These are phyloP conservation scores for Heliconius charithonia DNA, from an alignment of 2,888 invertebrate species.

Conservation along the genomic window DNA sequence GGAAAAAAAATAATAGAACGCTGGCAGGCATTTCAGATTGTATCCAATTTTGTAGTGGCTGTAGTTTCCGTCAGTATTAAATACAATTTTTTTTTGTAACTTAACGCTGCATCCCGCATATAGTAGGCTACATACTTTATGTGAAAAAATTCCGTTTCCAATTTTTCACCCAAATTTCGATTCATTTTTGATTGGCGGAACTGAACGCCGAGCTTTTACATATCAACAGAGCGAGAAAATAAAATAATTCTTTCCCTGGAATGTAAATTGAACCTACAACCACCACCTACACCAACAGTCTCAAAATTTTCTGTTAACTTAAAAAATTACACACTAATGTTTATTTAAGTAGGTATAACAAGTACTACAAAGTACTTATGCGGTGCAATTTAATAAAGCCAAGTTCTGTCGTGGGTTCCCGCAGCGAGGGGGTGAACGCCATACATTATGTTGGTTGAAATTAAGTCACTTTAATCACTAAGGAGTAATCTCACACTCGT, in stretches of 20 bases:
- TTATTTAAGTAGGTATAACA: neutral
- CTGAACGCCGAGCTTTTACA: neutral
- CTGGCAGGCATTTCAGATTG: too few species aligned
- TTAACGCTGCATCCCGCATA: too few species aligned
- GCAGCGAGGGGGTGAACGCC: neutral
- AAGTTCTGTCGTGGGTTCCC: neutral
- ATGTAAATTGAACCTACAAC: too few species aligned
- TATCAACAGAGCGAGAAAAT: neutral
- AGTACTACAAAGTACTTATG: neutral
- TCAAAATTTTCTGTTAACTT: too few species aligned
- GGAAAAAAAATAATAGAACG: too few species aligned
- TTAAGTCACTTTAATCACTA: constrained; percentile 9
- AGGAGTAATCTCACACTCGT: neutral
- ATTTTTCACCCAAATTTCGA: neutral
- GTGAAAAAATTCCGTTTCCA: neutral
- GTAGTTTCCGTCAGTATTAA: too few species aligned
- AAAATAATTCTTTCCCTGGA: too few species aligned
- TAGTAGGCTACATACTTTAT: too few species aligned
- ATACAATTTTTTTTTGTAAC: too few species aligned
- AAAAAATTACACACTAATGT: neutral
- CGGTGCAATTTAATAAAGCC: neutral
- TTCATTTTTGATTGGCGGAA: neutral
- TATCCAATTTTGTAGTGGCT: too few species aligned
- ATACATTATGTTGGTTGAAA: constrained; percentile 1
- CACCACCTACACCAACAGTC: too few species aligned